Evolutionary conservation across 2,797 vertebrate species (phyloP), one percentile per base, ranked within the genome.

Genomic region (Catostomus latipinnis): DNA sequence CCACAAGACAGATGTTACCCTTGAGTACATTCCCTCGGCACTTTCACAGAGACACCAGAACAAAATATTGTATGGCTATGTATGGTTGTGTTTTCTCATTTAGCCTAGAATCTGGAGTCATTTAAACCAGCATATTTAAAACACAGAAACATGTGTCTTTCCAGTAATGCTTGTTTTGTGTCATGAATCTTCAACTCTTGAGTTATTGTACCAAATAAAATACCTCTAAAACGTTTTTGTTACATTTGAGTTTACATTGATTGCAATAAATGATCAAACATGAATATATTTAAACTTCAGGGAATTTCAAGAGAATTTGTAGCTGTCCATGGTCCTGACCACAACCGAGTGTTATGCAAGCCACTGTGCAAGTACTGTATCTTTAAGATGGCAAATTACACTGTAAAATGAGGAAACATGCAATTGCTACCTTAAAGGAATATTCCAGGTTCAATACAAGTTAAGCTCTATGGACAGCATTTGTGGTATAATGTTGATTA

Each of bases 141-240:
- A 18, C 4, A 8, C 18, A 53, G 6, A 2, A 34, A 63, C 63
- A 18, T 18, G 7, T 61, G 48, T 34, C 8, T 70, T 22, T 14
- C 57, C n/a, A 76, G 67, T 43, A 71, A 73, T 60, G 18, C 54
- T 72, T 82, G 22, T 12, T 76, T 12, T 76, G 76, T 70, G 68
- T 63, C 58, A 81, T 57, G 18, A 60, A 52, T 61, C 46, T 49
- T 14, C 61, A 48, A 66, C 60, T 54, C 22, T 6, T 43, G 61
- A 67, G 5, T 63, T n/a, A 69, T 72, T 61, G 13, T 62, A 74
- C 50, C 8, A 71, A 70, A 75, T 77, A 62, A 60, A 58, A 79
- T 56, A 81, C 45, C 58, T 56, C 43, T n/a, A 56, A 78, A 78
- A 71, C 16, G 8, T 22, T 34, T 2, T 18, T 18, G 16, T 48